Evolutionary conservation across 2,113 vertebrate species (phyloP), one percentile per base, ranked within the genome.

Genomic region (Anser cygnoides): DNA sequence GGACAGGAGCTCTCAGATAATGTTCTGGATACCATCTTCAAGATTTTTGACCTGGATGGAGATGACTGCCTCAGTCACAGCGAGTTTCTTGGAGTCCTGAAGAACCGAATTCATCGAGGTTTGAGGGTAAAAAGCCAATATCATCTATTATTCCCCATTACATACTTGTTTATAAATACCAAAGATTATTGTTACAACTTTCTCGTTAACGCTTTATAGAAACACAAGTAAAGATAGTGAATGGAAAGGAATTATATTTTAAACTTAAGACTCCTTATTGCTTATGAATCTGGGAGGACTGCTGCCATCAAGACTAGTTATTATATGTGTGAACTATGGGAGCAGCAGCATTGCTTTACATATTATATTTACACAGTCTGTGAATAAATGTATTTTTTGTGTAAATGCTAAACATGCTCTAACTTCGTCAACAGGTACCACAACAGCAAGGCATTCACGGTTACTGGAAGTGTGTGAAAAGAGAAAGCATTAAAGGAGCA

Each of bases 401-500:
- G 50, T 83, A 66, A 89, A 73, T 76, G 29, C 71, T 95, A 76
- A 97, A 95, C 22, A 28, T 37, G 17, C n/a, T 87, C 31, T 54
- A 50, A 91, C 22, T 96, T 85, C 90, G 41, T 89, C 93, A 72
- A 96, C 98, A 99, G 99, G 99, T 99, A 79, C 98, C 98, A 1
- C 98, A 98, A 10, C 98, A 99, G 93, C 97, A 80, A 71, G 98
- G 98, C 57, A 28, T 99, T 55, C 98, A 99, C 44, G 99, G 98
- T 80, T 99, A 98, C 97, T 99, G 99, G 99, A 99, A 98, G 88
- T 99, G 99, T 94, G 99, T 99, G 96, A 99, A 99, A 96, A 98
- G 97, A 85, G 99, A 99, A 97, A 99, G 98, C 61, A 97, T 99
- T 96, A 99, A 99, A 96, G 99, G 98, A 75, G 99, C 99, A 43